Evolutionary conservation across 2,888 invertebrate species (phyloP), one percentile per base, ranked within the genome.

Genomic region (Luperina nickerlii): DNA sequence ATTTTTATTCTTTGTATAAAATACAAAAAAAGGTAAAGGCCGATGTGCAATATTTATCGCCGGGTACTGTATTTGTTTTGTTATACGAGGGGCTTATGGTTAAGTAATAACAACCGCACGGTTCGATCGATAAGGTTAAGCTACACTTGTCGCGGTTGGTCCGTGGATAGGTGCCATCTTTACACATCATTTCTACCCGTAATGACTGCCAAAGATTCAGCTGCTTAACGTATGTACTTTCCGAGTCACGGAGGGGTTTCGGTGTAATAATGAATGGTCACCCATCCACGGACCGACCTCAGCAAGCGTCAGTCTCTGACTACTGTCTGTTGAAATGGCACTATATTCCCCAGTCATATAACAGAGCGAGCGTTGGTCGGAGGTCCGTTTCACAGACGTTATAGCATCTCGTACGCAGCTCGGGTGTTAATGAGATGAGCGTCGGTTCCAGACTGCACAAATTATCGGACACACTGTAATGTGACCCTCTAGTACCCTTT

Each of bases 401-500:
- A 87, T 85, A 86, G 87, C 88, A 89, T 88, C 85, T 84, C 83
- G 81, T 88, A 86, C 87, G 76, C 76, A n/a, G 77, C 63, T 69
- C n/a, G 63, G 76, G 92, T 92, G 93, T 90, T 95, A 95, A 95
- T 92, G 88, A 93, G 91, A 92, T 91, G 91, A 93, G 90, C 90
- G 93, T 90, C 89, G 87, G 85, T 88, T 84, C 89, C 86, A 82
- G 92, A 91, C 93, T 92, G 93, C 93, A 93, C 93, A 94, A 95
- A 95, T 95, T 95, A 95, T 94, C 95, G 90, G 91, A 89, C 93
- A 82, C 87, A 84, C 89, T 91, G 92, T 94, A 94, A 94, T 92
- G 90, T 94, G 94, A 94, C 95, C 94, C 94, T 93, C 93, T 90
- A 77, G 88, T 93, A 92, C 92, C 94, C 94, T 94, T 94, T 93